phyloP scores from a whole-genome alignment of 2,888 invertebrate species.

The Furcula furcula region DNA sequence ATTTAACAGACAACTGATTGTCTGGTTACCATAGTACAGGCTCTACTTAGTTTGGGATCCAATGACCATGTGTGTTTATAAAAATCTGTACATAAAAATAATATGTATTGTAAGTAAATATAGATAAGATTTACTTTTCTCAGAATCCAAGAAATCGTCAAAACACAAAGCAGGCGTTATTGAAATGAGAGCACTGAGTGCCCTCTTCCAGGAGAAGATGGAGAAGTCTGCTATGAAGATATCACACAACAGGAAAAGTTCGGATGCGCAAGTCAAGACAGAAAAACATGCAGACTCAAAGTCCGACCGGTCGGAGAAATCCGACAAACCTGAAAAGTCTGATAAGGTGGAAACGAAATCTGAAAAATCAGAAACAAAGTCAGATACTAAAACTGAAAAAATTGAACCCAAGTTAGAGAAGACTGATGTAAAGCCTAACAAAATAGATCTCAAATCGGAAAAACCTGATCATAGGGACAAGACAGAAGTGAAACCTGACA shows the following conservation, averaged over 20 bases:
- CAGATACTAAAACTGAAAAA: background rate
- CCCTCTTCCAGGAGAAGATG: constrained; percentile 66
- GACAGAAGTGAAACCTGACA: constrained; percentile 5
- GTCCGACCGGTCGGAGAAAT: constrained; percentile 11
- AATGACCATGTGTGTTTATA: too few relatives aligned
- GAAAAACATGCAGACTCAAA: constrained; percentile 40
- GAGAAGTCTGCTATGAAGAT: constrained; percentile 50
- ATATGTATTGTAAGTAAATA: too few relatives aligned
- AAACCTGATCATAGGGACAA: constrained; percentile 10
- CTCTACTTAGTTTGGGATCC: too few relatives aligned
- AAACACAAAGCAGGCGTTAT: constrained; percentile 74
- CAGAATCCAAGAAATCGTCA: constrained; percentile 61
- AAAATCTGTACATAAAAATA: too few relatives aligned
- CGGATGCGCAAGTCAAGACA: constrained; percentile 48
- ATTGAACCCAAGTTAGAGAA: constrained; percentile 11
- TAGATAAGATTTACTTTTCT: too few relatives aligned
- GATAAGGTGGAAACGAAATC: constrained; percentile 13
- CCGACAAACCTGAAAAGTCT: constrained; percentile 8
- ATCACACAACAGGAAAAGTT: constrained; percentile 54
- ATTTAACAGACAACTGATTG: too few relatives aligned
- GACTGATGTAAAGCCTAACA: constrained; percentile 10
- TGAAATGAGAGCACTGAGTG: constrained; percentile 74
- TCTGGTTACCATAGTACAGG: too few relatives aligned
- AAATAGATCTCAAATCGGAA: constrained; percentile 9
- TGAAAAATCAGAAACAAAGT: constrained; percentile 4